These are phyloP conservation scores for Oophaga pumilio DNA, from an alignment of 2,113 vertebrate species.

Conservation along the genomic window DNA sequence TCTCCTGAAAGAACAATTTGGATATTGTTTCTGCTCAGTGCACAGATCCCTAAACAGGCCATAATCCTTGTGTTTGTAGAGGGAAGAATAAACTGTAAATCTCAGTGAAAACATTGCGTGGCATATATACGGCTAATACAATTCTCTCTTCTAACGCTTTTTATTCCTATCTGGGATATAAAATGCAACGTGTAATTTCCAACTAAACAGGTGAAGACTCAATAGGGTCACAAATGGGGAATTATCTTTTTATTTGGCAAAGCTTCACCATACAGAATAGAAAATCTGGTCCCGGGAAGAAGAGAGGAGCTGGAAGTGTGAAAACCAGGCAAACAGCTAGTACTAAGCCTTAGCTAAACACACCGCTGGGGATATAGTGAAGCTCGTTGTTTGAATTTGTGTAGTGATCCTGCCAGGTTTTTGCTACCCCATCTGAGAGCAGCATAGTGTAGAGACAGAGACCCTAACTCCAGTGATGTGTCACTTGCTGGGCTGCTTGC, in stretches of 20 bases:
- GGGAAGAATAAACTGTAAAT: not conserved
- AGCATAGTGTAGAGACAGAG: too few relatives aligned
- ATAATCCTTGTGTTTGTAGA: slow-evolving; percentile 21
- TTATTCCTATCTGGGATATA: slow-evolving; percentile 11
- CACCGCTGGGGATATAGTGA: too few relatives aligned
- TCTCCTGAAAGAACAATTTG: not conserved
- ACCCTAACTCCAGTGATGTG: too few relatives aligned
- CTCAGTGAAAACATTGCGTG: not conserved
- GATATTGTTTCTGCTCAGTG: not conserved
- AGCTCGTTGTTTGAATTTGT: too few relatives aligned
- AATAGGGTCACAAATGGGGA: not conserved
- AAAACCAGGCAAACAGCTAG: not conserved
- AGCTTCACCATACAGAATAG: not conserved
- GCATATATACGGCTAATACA: slow-evolving; percentile 3
- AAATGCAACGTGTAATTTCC: not conserved
- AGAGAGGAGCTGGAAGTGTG: not conserved
- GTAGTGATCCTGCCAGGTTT: too few relatives aligned
- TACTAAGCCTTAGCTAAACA: not conserved
- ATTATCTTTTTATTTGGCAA: slow-evolving; percentile 2
- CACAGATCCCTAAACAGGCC: slow-evolving; percentile 8
- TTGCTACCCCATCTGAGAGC: too few relatives aligned
- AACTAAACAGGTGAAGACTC: not conserved
- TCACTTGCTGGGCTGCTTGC: too few relatives aligned
- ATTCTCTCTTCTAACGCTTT: not conserved
- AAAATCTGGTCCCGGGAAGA: not conserved